A percentile compares a stretch with the other conserved stretches of the same genome.
phyloP scores from a whole-genome alignment of 2,113 vertebrate species.

The Pelecanoides urinatrix region DNA sequence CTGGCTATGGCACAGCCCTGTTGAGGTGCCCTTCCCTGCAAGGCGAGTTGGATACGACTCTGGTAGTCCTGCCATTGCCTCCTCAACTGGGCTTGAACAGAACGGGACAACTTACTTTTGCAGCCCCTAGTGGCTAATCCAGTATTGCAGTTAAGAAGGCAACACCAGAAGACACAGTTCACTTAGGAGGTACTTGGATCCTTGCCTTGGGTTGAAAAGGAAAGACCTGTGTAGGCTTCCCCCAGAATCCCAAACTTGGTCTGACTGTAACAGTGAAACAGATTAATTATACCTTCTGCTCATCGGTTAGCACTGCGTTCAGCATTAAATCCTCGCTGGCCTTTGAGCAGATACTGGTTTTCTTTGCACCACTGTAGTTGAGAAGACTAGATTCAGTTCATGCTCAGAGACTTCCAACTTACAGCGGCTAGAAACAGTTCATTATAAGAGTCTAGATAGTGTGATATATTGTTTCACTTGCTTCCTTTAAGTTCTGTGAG shows the following conservation, averaged over 20 bases:
- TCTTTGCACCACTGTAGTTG: neutral
- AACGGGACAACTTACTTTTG: neutral
- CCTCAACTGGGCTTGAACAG: neutral
- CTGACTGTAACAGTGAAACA: neutral
- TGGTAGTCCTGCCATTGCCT: neutral
- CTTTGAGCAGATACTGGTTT: neutral
- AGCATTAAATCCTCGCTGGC: neutral
- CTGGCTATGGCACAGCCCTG: rapidly evolving
- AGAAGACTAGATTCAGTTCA: neutral
- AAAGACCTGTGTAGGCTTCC: neutral
- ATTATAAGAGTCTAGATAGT: neutral
- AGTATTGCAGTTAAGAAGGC: neutral
- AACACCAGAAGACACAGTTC: neutral
- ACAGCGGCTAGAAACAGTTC: neutral
- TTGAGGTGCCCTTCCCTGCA: neutral
- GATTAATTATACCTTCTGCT: neutral
- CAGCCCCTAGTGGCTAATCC: neutral
- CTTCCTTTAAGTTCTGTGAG: neutral
- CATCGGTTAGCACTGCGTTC: neutral
- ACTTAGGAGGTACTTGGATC: neutral
- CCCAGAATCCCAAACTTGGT: neutral
- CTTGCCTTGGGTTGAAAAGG: neutral
- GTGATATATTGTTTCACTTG: rapidly evolving
- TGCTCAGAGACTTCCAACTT: neutral
- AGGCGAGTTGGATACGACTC: neutral